Conservation (phyloP, 2,113 vertebrate genomes). For the Meriones unguiculatus region DNA sequence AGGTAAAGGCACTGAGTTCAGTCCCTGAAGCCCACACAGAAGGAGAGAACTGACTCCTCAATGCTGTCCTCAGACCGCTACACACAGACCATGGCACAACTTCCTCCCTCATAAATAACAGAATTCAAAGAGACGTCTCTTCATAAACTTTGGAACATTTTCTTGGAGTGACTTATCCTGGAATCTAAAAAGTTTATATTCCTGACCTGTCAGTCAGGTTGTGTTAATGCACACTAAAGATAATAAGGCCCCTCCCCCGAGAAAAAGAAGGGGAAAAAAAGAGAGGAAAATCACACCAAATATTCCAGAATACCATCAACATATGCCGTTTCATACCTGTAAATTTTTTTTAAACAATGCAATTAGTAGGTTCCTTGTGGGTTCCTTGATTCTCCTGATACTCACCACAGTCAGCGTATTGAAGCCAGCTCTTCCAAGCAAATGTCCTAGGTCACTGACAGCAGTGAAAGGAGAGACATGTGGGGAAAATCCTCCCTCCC, state of each 20-base stretch:
- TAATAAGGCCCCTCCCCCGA: background rate
- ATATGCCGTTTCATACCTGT: background rate
- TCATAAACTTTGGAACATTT: conserved; percentile 5
- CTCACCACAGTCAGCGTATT: conserved; percentile 96
- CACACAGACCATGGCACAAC: background rate
- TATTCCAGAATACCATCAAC: background rate
- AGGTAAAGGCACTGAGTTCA: background rate
- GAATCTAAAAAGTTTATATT: conserved; percentile 41
- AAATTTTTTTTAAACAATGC: background rate
- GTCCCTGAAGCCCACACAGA: background rate
- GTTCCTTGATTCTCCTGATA: conserved; percentile 53
- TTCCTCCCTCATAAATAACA: background rate
- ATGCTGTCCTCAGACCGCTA: background rate
- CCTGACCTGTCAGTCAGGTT: background rate
- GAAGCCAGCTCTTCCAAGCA: conserved; percentile 95
- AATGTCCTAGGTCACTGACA: conserved; percentile 93
- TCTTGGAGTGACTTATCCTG: background rate
- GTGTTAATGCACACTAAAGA: conserved; percentile 1
- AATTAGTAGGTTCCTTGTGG: background rate
- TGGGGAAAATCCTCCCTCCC: conserved; percentile 96
- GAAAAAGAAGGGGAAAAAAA: background rate
- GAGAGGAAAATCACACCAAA: background rate
- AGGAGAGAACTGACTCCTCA: background rate
- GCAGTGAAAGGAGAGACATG: conserved; percentile 95
- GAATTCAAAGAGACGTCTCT: conserved; percentile 2